Evolutionary conservation across 2,113 vertebrate genomes (phyloP).

Genomic region (Rhynchomys soricoides): DNA sequence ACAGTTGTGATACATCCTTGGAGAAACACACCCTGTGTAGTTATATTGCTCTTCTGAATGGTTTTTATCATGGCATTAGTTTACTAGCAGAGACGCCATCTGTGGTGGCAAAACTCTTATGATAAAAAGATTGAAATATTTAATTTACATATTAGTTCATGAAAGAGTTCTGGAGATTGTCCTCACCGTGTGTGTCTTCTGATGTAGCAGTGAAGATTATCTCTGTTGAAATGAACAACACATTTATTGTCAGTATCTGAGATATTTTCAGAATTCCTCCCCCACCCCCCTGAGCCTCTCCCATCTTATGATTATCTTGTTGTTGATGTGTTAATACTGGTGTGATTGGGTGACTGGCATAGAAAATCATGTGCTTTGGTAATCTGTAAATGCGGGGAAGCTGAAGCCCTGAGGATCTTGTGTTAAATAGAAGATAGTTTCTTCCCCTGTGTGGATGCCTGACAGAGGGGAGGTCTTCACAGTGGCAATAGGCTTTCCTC

Average conservation of each 20-base stretch:
- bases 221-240: conserved; percentile 67
- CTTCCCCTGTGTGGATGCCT: neutral
- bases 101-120: conserved; percentile 6
- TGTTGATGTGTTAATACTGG: neutral
- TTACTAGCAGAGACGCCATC: neutral
- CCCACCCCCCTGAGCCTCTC: neutral
- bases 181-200: conserved; percentile 46
- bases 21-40: conserved; percentile 2
- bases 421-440: neutral
- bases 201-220: conserved; percentile 50
- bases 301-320: neutral
- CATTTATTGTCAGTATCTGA: conserved; percentile 36
- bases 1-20: neutral
- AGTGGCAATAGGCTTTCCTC: neutral
- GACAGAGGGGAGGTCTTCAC: neutral
- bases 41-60: conserved; percentile 30
- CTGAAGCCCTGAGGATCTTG: neutral
- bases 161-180: conserved; percentile 42
- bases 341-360: neutral
- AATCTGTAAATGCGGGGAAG: neutral
- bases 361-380: conserved; percentile 30
- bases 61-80: neutral
- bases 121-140: conserved; percentile 18
- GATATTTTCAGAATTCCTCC: neutral
- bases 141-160: neutral